A percentile compares a stretch with the other conserved stretches of the same genome.
Conservation (phyloP, 1,140 invertebrate species). For the Dendroctonus ponderosae region DNA sequence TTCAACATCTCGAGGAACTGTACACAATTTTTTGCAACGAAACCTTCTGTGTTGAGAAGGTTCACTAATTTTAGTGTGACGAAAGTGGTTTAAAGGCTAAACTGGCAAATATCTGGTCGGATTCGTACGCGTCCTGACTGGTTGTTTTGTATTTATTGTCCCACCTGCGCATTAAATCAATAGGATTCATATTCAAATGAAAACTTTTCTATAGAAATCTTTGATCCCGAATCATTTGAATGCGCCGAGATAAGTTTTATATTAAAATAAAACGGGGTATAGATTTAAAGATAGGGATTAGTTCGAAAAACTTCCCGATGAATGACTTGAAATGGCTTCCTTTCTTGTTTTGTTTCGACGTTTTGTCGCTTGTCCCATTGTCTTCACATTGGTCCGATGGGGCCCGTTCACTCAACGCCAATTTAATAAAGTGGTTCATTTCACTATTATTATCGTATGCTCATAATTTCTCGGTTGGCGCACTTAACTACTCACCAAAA, state of each 20-base stretch:
- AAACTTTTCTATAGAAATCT: conserved; percentile 31
- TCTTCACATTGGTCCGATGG: too few species aligned
- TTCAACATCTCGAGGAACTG: too few species aligned
- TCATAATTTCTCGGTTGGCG: not conserved
- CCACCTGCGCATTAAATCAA: conserved; percentile 33
- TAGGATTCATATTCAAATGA: conserved; percentile 34
- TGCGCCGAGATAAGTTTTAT: conserved; percentile 22
- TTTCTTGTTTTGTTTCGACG: too few species aligned
- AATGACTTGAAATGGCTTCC: conserved; percentile 15
- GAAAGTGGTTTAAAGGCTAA: too few species aligned
- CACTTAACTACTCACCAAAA: conserved; percentile 4
- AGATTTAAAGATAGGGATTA: conserved; percentile 25
- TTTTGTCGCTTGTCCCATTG: too few species aligned
- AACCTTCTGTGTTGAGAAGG: too few species aligned
- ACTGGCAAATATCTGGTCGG: not conserved
- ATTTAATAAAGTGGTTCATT: too few species aligned
- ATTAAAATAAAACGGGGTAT: conserved; percentile 24
- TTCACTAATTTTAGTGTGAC: too few species aligned
- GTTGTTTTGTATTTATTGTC: conserved; percentile 28
- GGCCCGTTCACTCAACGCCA: too few species aligned
- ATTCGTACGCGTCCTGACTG: not conserved
- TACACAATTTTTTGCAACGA: too few species aligned
- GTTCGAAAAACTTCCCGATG: conserved; percentile 18
- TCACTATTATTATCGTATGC: too few species aligned
- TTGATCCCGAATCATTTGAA: conserved; percentile 29